Base-by-base conservation (phyloP, 2,797 vertebrate species). In the Buceros bicornis region DNA sequence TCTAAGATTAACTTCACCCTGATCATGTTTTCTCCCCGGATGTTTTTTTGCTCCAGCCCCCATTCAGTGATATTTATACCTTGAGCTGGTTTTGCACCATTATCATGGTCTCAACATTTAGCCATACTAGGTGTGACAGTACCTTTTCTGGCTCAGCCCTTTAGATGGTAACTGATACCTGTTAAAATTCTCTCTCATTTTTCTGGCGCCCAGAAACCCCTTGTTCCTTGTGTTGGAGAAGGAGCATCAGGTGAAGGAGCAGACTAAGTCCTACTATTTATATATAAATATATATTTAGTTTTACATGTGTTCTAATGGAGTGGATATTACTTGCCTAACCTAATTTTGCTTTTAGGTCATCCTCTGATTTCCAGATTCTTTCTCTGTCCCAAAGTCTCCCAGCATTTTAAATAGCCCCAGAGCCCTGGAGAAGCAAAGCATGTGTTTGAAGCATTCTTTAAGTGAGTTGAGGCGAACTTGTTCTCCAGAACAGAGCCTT, bases 71-170 rank as follows among this genome's bases (percentile, higher is more conserved):
- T 82, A 86, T 89, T 95, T 92, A 82, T 73, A 62, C n/a, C 40
- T 50, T 91, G 64, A 47, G 40, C 51, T 91, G 42, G 0, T 95
- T 88, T 80, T 77, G 15, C 56, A 54, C 53, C 2, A 24, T 90
- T 96, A 45, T 79, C 10, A 18, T 83, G 28, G 24, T 82, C 47
- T 93, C 73, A 80, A 33, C 83, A 33, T 95, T 90, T 77, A 95
- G n/a, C 50, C 19, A 79, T 78, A 60, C 57, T 35, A 61, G 21
- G 16, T 8, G 8, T 50, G 66, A 62, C 45, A 58, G 66, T 33
- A 58, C 40, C 31, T 72, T 84, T 77, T 83, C 69, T 85, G n/a
- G 22, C 78, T 80, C 89, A 86, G 10, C 19, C 17, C 21, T 79
- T 83, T 70, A 74, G 66, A 28, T 73, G 50, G 15, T 71, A 90